Percentiles rank a stretch among this genome's conserved stretches.
Evolutionary conservation across 2,888 invertebrate species (phyloP).

Genomic region (Micoletzkya japonica): DNA sequence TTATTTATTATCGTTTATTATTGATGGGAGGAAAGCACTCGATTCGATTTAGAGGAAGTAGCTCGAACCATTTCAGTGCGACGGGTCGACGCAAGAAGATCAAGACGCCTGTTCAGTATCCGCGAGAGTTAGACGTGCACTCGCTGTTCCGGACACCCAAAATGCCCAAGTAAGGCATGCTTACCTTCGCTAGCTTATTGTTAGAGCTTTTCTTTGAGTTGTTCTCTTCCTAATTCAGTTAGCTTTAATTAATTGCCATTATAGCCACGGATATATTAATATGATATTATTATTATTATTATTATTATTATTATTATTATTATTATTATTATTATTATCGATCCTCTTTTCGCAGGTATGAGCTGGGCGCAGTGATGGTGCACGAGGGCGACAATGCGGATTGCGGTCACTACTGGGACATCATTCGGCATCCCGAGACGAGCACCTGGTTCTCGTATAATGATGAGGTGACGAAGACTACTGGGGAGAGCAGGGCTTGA

Average conservation of each 20-base stretch:
- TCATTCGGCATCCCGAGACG: conserved; percentile 68
- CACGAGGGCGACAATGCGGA: conserved; percentile 74
- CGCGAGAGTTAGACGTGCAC: conserved; percentile 33
- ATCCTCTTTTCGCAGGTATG: conserved; percentile 65
- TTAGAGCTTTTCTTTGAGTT: no score
- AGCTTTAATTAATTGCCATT: no score
- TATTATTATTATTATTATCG: no score
- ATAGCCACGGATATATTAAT: no score
- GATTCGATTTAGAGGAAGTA: neutral
- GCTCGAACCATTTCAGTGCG: neutral
- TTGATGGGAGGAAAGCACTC: no score
- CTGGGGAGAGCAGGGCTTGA: no score
- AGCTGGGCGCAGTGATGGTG: conserved; percentile 73
- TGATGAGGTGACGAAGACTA: conserved; percentile 66
- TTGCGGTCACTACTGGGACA: conserved; percentile 74
- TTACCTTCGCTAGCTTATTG: no score
- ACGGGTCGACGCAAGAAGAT: conserved; percentile 51
- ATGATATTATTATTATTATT: no score
- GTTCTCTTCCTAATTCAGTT: no score
- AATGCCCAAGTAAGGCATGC: no score
- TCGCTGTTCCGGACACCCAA: conserved; percentile 22
- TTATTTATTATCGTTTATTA: neutral
- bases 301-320: no score
- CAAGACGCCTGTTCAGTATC: conserved; percentile 52
- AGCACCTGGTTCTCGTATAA: conserved; percentile 74